phyloP scores from a whole-genome alignment of 1,140 invertebrate species.

The Lucilia cuprina region DNA sequence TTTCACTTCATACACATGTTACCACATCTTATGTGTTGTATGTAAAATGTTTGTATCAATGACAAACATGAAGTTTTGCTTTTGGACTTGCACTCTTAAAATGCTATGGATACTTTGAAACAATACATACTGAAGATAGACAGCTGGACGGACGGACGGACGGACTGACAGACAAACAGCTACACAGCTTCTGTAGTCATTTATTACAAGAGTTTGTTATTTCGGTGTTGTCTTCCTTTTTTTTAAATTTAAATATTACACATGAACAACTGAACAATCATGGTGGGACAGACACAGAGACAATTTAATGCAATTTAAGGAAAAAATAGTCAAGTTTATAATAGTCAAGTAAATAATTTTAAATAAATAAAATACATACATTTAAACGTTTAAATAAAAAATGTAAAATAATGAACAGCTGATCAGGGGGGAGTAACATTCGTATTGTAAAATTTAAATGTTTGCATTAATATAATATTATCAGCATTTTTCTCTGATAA shows the following conservation, averaged over 20 bases:
- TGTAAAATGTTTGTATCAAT: not conserved
- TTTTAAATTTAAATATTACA: not conserved
- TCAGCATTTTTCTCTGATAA: too few relatives aligned
- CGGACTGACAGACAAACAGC: not conserved
- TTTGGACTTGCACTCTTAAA: not conserved
- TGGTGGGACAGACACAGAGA: not conserved
- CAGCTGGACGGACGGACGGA: not conserved
- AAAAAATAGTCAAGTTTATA: not conserved
- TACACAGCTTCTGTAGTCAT: not conserved
- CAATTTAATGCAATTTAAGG: constrained; percentile 22
- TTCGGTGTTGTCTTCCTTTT: not conserved
- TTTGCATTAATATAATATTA: too few relatives aligned
- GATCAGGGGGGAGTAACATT: too few relatives aligned
- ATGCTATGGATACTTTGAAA: not conserved
- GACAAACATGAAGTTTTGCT: not conserved
- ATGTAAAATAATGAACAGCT: not conserved
- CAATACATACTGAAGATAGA: not conserved
- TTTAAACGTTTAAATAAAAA: not conserved
- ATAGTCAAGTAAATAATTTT: not conserved
- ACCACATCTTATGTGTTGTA: not conserved
- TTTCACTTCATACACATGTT: not conserved
- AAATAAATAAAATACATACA: not conserved
- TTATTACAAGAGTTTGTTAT: not conserved
- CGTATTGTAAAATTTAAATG: too few relatives aligned
- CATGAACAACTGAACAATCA: too few relatives aligned